Base-by-base conservation (phyloP, 2,113 vertebrate genomes). In the Lampris megalopsis region DNA sequence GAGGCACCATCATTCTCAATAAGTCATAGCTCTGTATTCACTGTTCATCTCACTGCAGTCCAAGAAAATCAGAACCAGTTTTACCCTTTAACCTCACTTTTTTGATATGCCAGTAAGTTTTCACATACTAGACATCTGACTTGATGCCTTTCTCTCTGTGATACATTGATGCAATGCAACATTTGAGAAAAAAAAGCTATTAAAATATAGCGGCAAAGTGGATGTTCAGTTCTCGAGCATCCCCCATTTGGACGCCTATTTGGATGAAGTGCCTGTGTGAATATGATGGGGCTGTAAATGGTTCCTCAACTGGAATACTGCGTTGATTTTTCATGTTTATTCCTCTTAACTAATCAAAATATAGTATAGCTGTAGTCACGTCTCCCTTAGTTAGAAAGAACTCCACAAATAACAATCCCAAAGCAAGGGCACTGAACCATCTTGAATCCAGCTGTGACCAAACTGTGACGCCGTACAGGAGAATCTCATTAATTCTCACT, bases 401-500 rank as follows among this genome's bases (percentile, higher is more conserved):
- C 66, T 49, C 48, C 62, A 69, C 63, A 76, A 82, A 81, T 80
- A 80, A 81, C 41, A 70, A 69, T 73, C 70, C 60, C 61, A 45
- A 69, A 8, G 41, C 3, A 68, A 77, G 60, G 49, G 37, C 50
- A 63, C 73, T 41, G 82, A 81, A 81, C 50, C 75, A 66, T 64
- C 77, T 65, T 60, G 62, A 75, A 56, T 89, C 84, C 78, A 88
- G 86, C 83, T 80, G 83, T 73, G 62, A 74, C 58, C 76, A 79
- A 87, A 75, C 63, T 77, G 68, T 36, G 54, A 76, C 38, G 56
- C 38, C 59, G 35, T 58, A 73, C 74, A 64, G 79, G 54, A 74
- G 64, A 57, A 85, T 87, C 86, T 87, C 79, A 89, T 89, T 85
- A 80, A 88, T 90, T 89, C 81, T 86, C 70, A 36, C 80, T 80